These are phyloP conservation scores for Panopea generosa DNA, from an alignment of 2,888 invertebrate species.

Conservation along the genomic window DNA sequence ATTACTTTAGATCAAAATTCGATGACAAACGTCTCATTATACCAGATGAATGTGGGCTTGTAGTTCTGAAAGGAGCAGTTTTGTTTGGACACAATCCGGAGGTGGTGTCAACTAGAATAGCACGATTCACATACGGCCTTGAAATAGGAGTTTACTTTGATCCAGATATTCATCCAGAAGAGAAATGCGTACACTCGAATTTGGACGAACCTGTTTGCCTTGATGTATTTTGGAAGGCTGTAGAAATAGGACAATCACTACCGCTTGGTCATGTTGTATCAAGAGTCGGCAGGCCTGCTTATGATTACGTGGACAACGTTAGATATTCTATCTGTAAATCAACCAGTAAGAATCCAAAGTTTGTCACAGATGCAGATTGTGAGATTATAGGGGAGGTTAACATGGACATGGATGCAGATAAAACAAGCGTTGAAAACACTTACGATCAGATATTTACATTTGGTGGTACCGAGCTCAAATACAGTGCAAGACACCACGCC, in stretches of 20 bases:
- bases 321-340: neutral
- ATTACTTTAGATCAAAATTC: constrained; percentile 17
- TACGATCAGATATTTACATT: neutral
- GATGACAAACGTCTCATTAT: constrained; percentile 29
- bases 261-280: neutral
- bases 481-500: neutral
- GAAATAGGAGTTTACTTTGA: neutral
- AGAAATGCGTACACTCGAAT: neutral
- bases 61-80: constrained; percentile 51
- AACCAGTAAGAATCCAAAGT: neutral
- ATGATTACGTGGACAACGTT: neutral
- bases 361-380: neutral
- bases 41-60: constrained; percentile 44
- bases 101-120: constrained; percentile 19
- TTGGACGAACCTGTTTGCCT: neutral
- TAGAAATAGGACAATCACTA: neutral
- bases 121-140: neutral
- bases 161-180: neutral
- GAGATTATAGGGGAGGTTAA: neutral
- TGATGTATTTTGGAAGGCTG: neutral
- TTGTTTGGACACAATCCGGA: constrained; percentile 40
- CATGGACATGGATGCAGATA: neutral
- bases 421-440: neutral
- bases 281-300: neutral
- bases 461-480: neutral